phyloP scores from a whole-genome alignment of 2,113 vertebrate genomes.

The Sceloporus undulatus region DNA sequence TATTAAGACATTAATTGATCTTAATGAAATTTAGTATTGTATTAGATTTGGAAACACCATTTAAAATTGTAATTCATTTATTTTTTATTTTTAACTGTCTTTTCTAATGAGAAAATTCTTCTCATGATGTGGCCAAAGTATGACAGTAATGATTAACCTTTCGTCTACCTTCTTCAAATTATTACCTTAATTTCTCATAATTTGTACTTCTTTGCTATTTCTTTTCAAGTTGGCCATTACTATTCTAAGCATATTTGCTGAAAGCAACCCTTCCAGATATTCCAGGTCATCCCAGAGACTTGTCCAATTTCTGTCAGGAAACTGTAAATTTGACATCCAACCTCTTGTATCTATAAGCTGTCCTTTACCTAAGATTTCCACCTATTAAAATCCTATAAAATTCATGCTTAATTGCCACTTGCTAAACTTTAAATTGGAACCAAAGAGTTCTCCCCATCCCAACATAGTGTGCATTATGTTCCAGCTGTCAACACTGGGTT shows the following conservation, averaged over 20 bases:
- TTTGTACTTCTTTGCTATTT: background rate
- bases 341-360: background rate
- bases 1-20: background rate
- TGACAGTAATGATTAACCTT: background rate
- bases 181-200: background rate
- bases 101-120: too few species aligned
- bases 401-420: background rate
- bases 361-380: background rate
- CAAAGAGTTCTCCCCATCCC: background rate
- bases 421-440: background rate
- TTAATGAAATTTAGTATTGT: background rate
- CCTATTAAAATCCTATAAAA: background rate
- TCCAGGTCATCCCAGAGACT: background rate
- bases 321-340: background rate
- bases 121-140: too few species aligned
- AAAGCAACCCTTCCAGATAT: background rate
- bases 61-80: background rate
- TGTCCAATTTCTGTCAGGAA: background rate
- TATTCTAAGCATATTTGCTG: background rate
- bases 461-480: background rate
- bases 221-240: background rate
- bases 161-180: background rate
- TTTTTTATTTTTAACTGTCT: background rate
- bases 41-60: background rate
- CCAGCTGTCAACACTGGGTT: slow-evolving; percentile 9